phyloP scores from a whole-genome alignment of 2,113 vertebrate genomes.

The Dryoscopus gambensis region DNA sequence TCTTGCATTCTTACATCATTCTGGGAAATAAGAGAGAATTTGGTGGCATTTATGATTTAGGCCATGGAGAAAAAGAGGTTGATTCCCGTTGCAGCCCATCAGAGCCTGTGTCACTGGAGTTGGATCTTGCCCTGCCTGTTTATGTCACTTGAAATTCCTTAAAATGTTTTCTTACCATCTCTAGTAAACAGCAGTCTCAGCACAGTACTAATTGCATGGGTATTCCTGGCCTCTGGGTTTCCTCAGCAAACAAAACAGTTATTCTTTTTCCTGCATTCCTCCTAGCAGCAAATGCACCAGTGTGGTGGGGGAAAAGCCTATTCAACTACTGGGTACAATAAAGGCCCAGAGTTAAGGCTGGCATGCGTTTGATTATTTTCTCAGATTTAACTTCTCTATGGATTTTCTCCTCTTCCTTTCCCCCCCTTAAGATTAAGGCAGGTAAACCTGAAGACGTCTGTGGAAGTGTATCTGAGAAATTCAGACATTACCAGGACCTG shows the following conservation, averaged over 20 bases:
- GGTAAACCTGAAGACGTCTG: not conserved
- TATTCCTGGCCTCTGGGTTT: slow-evolving; percentile 29
- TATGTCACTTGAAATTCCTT: slow-evolving; percentile 14
- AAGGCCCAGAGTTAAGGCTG: not conserved
- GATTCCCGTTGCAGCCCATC: not conserved
- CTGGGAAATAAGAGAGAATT: not conserved
- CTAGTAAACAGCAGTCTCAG: not conserved
- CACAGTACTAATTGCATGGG: not conserved
- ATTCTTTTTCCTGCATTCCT: not conserved
- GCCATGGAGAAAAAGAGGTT: not conserved
- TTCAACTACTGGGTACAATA: not conserved
- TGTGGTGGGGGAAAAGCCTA: not conserved
- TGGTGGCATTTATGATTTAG: not conserved
- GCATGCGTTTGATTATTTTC: not conserved
- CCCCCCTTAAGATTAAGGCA: not conserved
- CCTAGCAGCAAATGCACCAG: not conserved
- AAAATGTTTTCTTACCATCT: not conserved
- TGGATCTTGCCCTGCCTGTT: not conserved
- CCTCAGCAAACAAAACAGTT: not conserved
- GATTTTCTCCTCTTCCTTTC: not conserved
- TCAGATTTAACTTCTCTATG: not conserved
- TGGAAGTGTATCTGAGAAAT: not conserved
- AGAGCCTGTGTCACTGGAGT: not conserved
- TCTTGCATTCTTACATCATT: not conserved
- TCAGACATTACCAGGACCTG: not conserved